phyloP scores from a whole-genome alignment of 2,888 invertebrate species.

The Tuberolachnus salignus region DNA sequence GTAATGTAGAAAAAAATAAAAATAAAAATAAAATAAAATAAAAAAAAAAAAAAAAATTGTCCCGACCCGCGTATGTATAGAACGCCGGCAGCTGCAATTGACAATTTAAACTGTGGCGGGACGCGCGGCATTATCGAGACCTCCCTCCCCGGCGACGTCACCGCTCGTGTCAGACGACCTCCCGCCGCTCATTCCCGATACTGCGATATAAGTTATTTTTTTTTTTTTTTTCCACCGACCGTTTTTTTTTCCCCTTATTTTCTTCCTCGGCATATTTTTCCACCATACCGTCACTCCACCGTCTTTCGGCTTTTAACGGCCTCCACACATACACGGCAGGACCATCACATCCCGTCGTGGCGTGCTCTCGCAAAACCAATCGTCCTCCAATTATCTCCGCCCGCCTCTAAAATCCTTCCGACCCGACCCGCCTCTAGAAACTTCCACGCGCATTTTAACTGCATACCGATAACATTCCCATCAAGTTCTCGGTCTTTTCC shows the following conservation, averaged over 20 bases:
- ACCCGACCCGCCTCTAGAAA: too few relatives aligned
- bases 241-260: neutral
- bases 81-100: slow-evolving; percentile 49
- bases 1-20: too few relatives aligned
- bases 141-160: neutral
- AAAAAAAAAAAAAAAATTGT: slow-evolving; percentile 37
- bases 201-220: neutral
- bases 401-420: too few relatives aligned
- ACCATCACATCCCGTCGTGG: too few relatives aligned
- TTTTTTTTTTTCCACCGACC: neutral
- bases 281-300: neutral
- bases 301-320: too few relatives aligned
- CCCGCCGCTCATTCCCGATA: neutral
- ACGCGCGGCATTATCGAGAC: slow-evolving; percentile 17
- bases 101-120: slow-evolving; percentile 50
- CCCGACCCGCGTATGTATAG: neutral
- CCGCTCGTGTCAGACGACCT: neutral
- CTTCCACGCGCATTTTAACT: too few relatives aligned
- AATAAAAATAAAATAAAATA: too few relatives aligned
- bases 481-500: too few relatives aligned
- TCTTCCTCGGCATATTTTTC: neutral
- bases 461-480: too few relatives aligned
- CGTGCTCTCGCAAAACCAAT: too few relatives aligned
- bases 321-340: too few relatives aligned
- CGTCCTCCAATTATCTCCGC: too few relatives aligned